phyloP scores from a whole-genome alignment of 1,140 invertebrate species.

The Octopus sinensis region DNA sequence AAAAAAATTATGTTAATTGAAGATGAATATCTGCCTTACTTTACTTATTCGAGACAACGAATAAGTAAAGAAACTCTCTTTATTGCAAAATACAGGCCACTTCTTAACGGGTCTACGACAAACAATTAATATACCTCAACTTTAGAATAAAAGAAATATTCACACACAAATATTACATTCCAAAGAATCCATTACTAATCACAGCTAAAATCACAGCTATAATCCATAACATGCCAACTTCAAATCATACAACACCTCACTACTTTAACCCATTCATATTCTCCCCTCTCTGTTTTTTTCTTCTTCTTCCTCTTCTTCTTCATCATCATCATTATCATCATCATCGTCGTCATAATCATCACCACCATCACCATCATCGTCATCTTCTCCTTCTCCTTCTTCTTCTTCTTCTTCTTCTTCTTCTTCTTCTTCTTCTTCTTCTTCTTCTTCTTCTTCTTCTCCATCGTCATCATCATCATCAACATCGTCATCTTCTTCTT shows the following conservation, averaged over 20 bases:
- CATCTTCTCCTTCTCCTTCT: constrained; percentile 6
- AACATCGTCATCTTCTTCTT: not conserved
- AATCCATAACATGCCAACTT: too few relatives aligned
- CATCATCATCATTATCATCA: constrained; percentile 37
- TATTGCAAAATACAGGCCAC: too few relatives aligned
- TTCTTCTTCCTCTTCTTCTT: constrained; percentile 75
- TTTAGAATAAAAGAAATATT: too few relatives aligned
- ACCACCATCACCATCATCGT: not conserved
- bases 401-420: not conserved
- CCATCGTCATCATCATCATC: not conserved
- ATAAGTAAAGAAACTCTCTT: too few relatives aligned
- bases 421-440: not conserved
- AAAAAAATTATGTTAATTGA: too few relatives aligned
- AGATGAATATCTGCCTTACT: too few relatives aligned
- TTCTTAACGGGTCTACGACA: too few relatives aligned
- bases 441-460: not conserved
- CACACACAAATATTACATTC: too few relatives aligned
- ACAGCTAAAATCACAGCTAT: too few relatives aligned
- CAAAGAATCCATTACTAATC: too few relatives aligned
- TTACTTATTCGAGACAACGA: too few relatives aligned
- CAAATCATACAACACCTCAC: constrained; percentile 60
- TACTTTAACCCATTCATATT: constrained; percentile 81
- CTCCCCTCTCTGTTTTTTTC: constrained; percentile 69
- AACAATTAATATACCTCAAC: too few relatives aligned
- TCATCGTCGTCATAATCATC: not conserved